Evolutionary conservation across 2,113 vertebrate genomes (phyloP).

Genomic region (western clawed frog (Xenopus tropicalis)): UCB_Xtro_10.0 CM004446.2:64775501-64776000

Average conservation of each 20-base stretch:
- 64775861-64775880: no score
- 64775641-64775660: conserved; percentile 48
- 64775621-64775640: conserved; percentile 8
- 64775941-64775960: no score
- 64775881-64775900: no score
- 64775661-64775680: conserved; percentile 54
- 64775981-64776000: no score
- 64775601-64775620: background rate
- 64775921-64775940: no score
- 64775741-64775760: background rate
- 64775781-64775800: background rate
- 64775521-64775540: conserved; percentile 1
- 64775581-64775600: conserved; percentile 1
- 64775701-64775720: conserved; percentile 58
- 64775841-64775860: no score
- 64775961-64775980: no score
- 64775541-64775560: conserved; percentile 4
- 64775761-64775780: background rate
- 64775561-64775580: conserved; percentile 36
- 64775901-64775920: no score
- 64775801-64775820: no score
- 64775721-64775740: conserved; percentile 7
- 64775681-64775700: conserved; percentile 51
- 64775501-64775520: background rate
- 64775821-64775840: background rate